phyloP scores from a whole-genome alignment of 2,888 invertebrate species.

The Drosophila helvetica region DNA sequence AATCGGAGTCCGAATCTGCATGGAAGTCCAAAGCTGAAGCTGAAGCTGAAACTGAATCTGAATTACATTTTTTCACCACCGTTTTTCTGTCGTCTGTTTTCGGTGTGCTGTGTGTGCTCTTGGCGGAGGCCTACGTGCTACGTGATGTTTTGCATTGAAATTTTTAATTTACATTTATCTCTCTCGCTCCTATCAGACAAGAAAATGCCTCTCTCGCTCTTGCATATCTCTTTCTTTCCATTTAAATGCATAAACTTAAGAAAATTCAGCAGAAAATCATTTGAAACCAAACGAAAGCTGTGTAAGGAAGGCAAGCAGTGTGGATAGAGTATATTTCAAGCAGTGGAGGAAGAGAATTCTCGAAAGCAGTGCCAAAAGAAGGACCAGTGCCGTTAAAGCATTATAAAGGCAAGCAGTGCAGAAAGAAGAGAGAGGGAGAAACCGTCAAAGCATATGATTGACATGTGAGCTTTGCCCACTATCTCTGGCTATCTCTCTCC shows the following conservation, averaged over 20 bases:
- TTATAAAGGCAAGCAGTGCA: too few species aligned
- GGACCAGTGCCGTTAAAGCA: too few species aligned
- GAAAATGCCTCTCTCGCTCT: constrained; percentile 27
- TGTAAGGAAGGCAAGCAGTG: neutral
- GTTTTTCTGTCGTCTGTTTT: constrained; percentile 27
- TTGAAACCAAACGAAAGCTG: neutral
- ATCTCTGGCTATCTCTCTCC: neutral
- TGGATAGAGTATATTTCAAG: too few species aligned
- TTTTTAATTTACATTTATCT: constrained; percentile 66
- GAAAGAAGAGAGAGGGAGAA: neutral
- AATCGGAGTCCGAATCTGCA: constrained; percentile 6
- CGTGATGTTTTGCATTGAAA: constrained; percentile 75
- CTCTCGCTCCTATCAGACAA: constrained; percentile 41
- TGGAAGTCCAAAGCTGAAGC: constrained; percentile 19
- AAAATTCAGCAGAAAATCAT: constrained; percentile 10
- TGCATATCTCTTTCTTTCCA: constrained; percentile 9
- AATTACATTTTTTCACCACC: constrained; percentile 36
- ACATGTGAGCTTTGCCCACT: constrained; percentile 25
- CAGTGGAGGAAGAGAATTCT: neutral
- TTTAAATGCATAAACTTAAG: constrained; percentile 14
- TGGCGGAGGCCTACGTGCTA: constrained; percentile 42
- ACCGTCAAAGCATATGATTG: constrained; percentile 11
- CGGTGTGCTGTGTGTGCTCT: constrained; percentile 38
- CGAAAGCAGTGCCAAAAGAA: neutral
- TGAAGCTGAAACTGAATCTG: constrained; percentile 37